These are phyloP conservation scores for Festucalex cinctus DNA, from an alignment of 2,113 vertebrate genomes.

Conservation along the genomic window DNA sequence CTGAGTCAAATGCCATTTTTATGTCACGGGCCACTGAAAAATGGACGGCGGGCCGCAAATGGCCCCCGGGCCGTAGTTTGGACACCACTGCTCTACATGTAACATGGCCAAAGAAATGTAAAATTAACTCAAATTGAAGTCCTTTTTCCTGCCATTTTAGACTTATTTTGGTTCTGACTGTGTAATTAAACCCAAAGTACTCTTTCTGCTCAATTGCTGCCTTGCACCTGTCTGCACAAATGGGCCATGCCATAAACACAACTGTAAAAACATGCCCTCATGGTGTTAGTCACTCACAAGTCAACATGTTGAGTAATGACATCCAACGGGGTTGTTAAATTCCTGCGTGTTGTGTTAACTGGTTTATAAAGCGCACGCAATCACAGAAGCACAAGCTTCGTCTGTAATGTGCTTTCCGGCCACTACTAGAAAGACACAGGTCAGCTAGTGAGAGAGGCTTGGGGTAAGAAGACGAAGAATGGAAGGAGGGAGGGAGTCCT, in stretches of 20 bases:
- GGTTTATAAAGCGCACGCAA: conserved; percentile 42
- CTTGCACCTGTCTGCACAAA: conserved; percentile 1
- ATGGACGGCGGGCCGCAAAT: too few relatives aligned
- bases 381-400: conserved; percentile 56
- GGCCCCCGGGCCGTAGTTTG: too few relatives aligned
- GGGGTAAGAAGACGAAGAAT: conserved; percentile 10
- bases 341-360: conserved; percentile 26
- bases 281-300: background rate
- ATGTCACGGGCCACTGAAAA: too few relatives aligned
- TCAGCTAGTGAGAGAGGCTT: conserved; percentile 30
- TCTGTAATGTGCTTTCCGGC: conserved; percentile 64
- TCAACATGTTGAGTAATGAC: conserved; percentile 7
- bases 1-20: too few relatives aligned
- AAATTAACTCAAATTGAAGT: conserved; percentile 10
- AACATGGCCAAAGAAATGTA: conserved; percentile 32
- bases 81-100: too few relatives aligned
- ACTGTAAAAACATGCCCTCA: conserved; percentile 1
- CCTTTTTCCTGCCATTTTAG: conserved; percentile 1
- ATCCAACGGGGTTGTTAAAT: conserved; percentile 17
- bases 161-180: background rate
- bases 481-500: conserved; percentile 27
- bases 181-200: conserved; percentile 7
- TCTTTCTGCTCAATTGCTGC: conserved; percentile 8
- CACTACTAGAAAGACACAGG: conserved; percentile 53
- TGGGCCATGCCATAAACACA: background rate